A percentile compares a stretch with the other conserved stretches of the same genome.
Conservation (phyloP, 2,113 vertebrate genomes). For the Microcebus griseorufus region DNA sequence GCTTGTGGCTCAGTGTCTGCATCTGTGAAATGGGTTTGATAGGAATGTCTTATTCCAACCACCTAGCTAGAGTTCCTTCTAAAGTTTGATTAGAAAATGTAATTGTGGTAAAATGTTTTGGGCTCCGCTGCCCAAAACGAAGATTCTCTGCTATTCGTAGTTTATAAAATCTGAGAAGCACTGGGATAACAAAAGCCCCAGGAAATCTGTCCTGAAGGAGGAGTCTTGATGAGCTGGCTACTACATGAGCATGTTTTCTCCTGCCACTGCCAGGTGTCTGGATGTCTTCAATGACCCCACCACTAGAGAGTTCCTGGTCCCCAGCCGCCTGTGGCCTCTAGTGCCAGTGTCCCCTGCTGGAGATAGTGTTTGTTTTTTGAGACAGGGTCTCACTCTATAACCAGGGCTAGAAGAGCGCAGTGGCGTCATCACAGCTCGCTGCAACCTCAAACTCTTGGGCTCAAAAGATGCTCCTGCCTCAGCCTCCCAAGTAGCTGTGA, state of each 20-base stretch:
- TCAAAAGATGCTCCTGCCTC: too few relatives aligned
- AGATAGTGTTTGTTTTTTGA: not conserved
- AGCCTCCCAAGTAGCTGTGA: too few relatives aligned
- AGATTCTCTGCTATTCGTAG: not conserved
- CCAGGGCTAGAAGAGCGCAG: too few relatives aligned
- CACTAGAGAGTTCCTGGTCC: not conserved
- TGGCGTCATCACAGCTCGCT: too few relatives aligned
- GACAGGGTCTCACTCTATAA: too few relatives aligned
- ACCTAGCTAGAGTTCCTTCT: not conserved
- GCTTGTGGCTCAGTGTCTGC: not conserved
- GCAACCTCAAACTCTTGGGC: too few relatives aligned
- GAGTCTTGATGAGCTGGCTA: not conserved
- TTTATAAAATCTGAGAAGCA: not conserved
- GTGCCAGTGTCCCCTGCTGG: not conserved
- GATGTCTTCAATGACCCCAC: not conserved
- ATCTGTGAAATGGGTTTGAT: not conserved
- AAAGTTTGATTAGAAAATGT: not conserved
- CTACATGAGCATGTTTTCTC: rapidly evolving
- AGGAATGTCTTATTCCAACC: not conserved
- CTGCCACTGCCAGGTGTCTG: not conserved
- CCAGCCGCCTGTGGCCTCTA: not conserved
- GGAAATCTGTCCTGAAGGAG: not conserved
- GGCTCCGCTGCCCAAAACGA: not conserved
- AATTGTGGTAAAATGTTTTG: not conserved
- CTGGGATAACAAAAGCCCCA: not conserved